Percentiles rank a stretch among this genome's conserved stretches.
These are phyloP conservation scores for Aleiodes sp. DNA, from an alignment of 1,140 invertebrate genomes.

Conservation along the genomic window DNA sequence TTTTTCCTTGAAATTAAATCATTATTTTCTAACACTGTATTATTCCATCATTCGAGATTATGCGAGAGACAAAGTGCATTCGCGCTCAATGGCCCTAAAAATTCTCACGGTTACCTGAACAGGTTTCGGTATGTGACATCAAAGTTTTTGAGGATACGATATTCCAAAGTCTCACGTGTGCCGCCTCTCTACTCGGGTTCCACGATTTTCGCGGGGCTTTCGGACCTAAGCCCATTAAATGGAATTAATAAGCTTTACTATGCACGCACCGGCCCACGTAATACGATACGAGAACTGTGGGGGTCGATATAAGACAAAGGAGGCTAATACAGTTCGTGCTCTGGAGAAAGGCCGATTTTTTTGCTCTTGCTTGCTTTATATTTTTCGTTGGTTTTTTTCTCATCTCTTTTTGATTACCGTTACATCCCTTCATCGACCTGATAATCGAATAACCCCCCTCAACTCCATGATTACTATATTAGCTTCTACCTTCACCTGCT, in stretches of 20 bases:
- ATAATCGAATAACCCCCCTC: constrained; percentile 9
- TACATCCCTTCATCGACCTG: constrained; percentile 1
- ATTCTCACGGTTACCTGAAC: not conserved
- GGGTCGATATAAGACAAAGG: not conserved
- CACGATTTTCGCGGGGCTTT: constrained; percentile 52
- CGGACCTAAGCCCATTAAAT: constrained; percentile 54
- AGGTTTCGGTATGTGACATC: constrained; percentile 5
- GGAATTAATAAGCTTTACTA: constrained; percentile 64
- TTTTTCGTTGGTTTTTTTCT: not conserved
- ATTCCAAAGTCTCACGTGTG: constrained; percentile 17
- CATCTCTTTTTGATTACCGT: constrained; percentile 4
- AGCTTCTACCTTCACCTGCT: not conserved
- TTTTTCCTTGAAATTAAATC: no score
- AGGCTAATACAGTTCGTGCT: not conserved
- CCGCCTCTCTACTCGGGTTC: constrained; percentile 45
- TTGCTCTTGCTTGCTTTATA: not conserved
- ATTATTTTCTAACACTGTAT: no score
- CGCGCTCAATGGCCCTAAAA: not conserved
- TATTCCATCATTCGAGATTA: not conserved
- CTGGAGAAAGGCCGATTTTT: not conserved
- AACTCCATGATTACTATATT: not conserved
- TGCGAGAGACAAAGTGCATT: not conserved
- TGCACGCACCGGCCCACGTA: constrained; percentile 60
- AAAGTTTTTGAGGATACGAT: constrained; percentile 1
- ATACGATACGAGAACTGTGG: constrained; percentile 53